phyloP scores from a whole-genome alignment of 2,113 vertebrate species.

The Isichthys henryi region DNA sequence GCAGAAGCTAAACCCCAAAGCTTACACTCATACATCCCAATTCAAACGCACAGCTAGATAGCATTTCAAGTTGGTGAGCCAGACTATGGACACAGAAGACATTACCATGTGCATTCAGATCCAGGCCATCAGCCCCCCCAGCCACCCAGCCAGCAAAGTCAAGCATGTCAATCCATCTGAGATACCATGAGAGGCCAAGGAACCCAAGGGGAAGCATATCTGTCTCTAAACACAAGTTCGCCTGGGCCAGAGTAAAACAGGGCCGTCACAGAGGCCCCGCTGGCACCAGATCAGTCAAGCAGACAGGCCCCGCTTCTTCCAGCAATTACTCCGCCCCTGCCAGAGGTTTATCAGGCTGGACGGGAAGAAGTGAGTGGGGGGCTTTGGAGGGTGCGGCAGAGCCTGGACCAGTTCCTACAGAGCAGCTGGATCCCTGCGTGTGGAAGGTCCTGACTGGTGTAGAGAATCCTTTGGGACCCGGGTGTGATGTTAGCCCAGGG shows the following conservation, averaged over 20 bases:
- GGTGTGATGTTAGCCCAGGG: not conserved
- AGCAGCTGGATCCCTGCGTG: conserved; percentile 33
- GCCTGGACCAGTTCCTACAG: not conserved
- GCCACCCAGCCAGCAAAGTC: not conserved
- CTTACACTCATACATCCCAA: not conserved
- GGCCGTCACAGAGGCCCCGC: not conserved
- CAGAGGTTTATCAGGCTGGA: conserved; percentile 14
- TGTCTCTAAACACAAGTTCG: not conserved
- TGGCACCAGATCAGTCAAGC: not conserved
- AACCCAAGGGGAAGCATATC: not conserved
- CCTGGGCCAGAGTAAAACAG: not conserved
- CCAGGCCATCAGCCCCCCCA: not conserved
- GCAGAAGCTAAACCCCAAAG: not conserved
- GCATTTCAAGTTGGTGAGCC: not conserved
- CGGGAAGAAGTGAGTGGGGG: not conserved
- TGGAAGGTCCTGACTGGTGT: conserved; percentile 11
- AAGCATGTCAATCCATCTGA: not conserved
- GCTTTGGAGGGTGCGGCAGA: not conserved
- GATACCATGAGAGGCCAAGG: not conserved
- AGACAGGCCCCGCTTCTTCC: not conserved
- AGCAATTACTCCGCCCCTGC: conserved; percentile 2
- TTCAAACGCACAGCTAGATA: not conserved
- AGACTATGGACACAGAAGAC: not conserved
- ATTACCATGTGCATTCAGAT: not conserved
- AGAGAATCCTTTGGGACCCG: conserved; percentile 16